Evolutionary conservation across 1,140 invertebrate species (phyloP).

Genomic region (Mycetomoellerius zeteki): DNA sequence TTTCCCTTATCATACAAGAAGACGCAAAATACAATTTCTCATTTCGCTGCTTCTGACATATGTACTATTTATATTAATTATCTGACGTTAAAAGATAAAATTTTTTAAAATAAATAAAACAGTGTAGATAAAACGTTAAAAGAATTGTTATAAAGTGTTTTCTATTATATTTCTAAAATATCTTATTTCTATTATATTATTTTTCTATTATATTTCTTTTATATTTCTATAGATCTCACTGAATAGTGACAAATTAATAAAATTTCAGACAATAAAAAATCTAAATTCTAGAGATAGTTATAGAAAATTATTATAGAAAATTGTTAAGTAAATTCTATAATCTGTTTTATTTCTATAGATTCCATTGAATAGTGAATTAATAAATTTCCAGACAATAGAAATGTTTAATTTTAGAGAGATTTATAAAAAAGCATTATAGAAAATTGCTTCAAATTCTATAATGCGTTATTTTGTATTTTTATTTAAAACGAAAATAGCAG

Average conservation of each 20-base stretch:
- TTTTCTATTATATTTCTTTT: background rate
- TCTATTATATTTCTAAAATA: background rate
- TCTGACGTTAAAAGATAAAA: background rate
- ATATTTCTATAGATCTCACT: background rate
- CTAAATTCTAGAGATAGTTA: background rate
- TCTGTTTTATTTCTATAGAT: background rate
- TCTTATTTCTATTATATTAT: background rate
- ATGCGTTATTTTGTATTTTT: background rate
- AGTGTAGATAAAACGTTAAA: background rate
- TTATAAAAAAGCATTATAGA: background rate
- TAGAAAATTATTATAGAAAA: constrained; percentile 31
- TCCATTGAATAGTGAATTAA: background rate
- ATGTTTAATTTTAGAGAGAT: background rate
- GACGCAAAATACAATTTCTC: constrained; percentile 29
- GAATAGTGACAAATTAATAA: background rate
- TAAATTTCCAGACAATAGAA: background rate
- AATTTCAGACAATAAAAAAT: background rate
- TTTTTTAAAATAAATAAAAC: background rate
- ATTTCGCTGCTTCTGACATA: background rate
- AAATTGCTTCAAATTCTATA: constrained; percentile 29
- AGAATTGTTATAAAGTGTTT: background rate
- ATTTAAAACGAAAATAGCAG: constrained; percentile 12
- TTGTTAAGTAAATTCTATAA: background rate
- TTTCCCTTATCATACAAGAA: background rate
- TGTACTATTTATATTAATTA: constrained; percentile 22